Percentiles rank a stretch among this genome's conserved stretches.
Conservation (phyloP, 2,888 invertebrate species). For the Meta bourneti region DNA sequence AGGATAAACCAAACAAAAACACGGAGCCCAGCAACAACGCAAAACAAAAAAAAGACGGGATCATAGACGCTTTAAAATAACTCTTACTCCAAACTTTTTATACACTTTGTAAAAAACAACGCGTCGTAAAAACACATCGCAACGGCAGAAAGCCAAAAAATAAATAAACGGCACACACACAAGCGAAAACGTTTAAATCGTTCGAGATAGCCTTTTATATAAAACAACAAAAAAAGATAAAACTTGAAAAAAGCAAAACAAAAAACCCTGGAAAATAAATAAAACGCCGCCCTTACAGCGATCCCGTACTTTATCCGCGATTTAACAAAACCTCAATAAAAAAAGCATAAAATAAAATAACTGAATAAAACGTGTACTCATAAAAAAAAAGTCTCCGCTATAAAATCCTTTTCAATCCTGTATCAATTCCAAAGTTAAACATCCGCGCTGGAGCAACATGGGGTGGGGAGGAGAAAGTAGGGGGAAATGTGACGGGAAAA, state of each 20-base stretch:
- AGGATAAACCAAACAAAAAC: background rate
- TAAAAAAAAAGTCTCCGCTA: conserved; percentile 64
- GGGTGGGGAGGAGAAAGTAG: background rate
- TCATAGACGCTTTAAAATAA: conserved; percentile 2
- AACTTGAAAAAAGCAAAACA: conserved; percentile 19
- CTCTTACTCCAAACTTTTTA: conserved; percentile 7
- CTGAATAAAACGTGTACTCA: conserved; percentile 74
- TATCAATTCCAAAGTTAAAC: conserved; percentile 76
- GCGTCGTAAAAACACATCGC: conserved; percentile 15
- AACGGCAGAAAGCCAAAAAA: conserved; percentile 9
- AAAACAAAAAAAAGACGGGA: background rate
- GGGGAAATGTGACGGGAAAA: conserved; percentile 3
- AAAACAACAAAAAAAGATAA: conserved; percentile 39
- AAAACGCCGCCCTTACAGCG: conserved; percentile 52
- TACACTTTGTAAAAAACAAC: conserved; percentile 8
- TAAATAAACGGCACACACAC: background rate
- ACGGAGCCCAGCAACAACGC: background rate
- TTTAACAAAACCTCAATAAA: conserved; percentile 74
- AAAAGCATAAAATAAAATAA: conserved; percentile 69
- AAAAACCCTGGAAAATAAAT: conserved; percentile 63
- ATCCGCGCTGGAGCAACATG: conserved; percentile 49
- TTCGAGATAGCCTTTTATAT: conserved; percentile 33
- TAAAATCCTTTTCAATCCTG: conserved; percentile 76
- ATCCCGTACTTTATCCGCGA: conserved; percentile 66
- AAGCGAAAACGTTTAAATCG: conserved; percentile 60